Percentiles rank a stretch among this genome's conserved stretches.
Conservation (phyloP, 1,140 invertebrate genomes). For the Lasioglossum baleicum region DNA sequence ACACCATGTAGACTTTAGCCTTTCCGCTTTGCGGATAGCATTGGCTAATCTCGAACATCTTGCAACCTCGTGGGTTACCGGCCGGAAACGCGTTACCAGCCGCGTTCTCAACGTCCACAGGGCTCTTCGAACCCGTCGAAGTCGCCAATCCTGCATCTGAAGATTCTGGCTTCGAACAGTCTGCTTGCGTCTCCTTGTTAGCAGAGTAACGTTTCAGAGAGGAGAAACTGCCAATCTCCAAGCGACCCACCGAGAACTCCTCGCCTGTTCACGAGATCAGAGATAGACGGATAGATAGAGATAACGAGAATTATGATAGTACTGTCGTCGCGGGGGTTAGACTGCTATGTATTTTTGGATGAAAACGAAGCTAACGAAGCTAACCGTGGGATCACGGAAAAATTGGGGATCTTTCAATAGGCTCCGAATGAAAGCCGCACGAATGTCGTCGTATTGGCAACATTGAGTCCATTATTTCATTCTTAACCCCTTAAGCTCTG, state of each 20-base stretch:
- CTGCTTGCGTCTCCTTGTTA: conserved; percentile 63
- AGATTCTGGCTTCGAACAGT: conserved; percentile 42
- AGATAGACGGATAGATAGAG: too few relatives aligned
- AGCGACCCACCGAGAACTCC: conserved; percentile 75
- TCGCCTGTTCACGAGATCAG: conserved; percentile 63
- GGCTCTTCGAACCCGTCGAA: neutral
- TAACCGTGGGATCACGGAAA: too few relatives aligned
- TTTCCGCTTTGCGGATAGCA: conserved; percentile 58
- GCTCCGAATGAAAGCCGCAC: too few relatives aligned
- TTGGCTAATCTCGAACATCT: conserved; percentile 75
- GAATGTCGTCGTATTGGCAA: too few relatives aligned
- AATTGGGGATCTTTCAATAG: too few relatives aligned
- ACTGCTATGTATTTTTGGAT: too few relatives aligned
- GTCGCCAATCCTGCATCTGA: neutral
- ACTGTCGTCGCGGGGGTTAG: too few relatives aligned
- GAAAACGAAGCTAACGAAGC: too few relatives aligned
- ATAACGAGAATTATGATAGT: too few relatives aligned
- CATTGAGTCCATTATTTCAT: too few relatives aligned
- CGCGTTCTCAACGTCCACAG: neutral
- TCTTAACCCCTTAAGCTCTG: too few relatives aligned
- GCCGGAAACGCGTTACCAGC: conserved; percentile 9
- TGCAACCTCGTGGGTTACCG: conserved; percentile 62
- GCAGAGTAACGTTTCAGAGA: conserved; percentile 70
- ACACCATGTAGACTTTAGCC: conserved; percentile 71
- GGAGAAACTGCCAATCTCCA: conserved; percentile 71